Percentiles rank a stretch among this genome's conserved stretches.
phyloP scores from a whole-genome alignment of 37 sponge, comb jelly and placozoan species.

The Chondrilla cf. caribensis region DNA sequence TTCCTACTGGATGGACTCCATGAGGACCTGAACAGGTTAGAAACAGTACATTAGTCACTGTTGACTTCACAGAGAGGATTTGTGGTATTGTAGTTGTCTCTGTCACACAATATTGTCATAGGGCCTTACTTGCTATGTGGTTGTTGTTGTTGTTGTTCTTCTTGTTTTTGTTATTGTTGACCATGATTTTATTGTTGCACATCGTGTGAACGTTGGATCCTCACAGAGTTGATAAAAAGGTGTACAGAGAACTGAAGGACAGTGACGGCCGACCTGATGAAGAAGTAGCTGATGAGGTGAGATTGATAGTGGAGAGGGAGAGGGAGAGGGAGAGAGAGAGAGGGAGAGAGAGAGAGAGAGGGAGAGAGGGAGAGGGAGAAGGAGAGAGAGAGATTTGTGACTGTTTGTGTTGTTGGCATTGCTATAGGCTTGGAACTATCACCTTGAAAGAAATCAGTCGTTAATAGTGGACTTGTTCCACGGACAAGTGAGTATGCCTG shows the following conservation, averaged over 20 bases:
- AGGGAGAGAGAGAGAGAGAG: neutral
- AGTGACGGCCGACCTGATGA: conserved; percentile 85
- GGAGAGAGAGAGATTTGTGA: too few species aligned
- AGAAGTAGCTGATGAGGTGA: conserved; percentile 87
- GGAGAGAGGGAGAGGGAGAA: neutral
- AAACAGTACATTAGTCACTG: too few species aligned
- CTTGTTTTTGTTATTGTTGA: too few species aligned
- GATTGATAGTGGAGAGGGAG: neutral
- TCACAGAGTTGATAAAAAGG: conserved; percentile 80
- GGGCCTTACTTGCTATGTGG: too few species aligned
- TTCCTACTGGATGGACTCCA: conserved; percentile 98
- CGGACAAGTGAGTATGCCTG: conserved; percentile 75
- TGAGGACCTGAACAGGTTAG: conserved; percentile 95
- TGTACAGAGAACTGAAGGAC: conserved; percentile 89
- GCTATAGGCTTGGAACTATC: conserved; percentile 82
- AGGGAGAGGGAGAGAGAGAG: neutral
- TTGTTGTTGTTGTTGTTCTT: too few species aligned
- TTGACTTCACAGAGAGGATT: too few species aligned
- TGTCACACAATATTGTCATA: too few species aligned
- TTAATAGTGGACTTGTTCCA: conserved; percentile 96
- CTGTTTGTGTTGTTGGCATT: neutral
- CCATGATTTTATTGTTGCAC: too few species aligned
- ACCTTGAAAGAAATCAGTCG: conserved; percentile 77
- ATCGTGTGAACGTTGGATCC: too few species aligned
- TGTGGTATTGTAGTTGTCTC: too few species aligned